These are phyloP conservation scores for Anoplopoma fimbria DNA, from an alignment of 2,113 vertebrate species.

Conservation along the genomic window DNA sequence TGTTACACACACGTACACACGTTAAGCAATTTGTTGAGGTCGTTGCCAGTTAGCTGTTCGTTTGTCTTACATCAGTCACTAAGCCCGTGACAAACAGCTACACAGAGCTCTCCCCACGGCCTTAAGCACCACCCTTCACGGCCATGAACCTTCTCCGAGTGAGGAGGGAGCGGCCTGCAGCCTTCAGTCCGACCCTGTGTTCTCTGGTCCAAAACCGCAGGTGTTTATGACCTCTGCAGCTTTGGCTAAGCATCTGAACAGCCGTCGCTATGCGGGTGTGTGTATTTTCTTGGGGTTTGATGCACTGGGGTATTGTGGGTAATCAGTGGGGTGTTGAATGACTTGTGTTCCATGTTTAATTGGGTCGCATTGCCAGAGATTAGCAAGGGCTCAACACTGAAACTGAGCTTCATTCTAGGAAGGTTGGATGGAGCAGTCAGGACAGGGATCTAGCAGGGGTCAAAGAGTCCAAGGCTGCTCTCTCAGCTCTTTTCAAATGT, in stretches of 20 bases:
- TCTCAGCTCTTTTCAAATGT: constrained; percentile 85
- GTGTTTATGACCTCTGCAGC: constrained; percentile 70
- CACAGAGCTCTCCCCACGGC: constrained; percentile 21
- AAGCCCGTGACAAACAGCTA: constrained; percentile 52
- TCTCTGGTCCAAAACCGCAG: constrained; percentile 51
- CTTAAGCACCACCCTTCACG: constrained; percentile 31
- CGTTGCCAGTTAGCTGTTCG: constrained; percentile 33
- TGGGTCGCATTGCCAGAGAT: constrained; percentile 78
- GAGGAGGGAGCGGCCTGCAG: constrained; percentile 19
- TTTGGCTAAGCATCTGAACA: constrained; percentile 60
- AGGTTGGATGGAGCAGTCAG: constrained; percentile 54
- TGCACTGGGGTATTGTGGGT: constrained; percentile 58
- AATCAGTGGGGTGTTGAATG: constrained; percentile 75
- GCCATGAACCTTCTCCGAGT: constrained; percentile 41
- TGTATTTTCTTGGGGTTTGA: constrained; percentile 42
- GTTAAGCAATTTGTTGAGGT: constrained; percentile 18
- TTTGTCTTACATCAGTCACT: constrained; percentile 49
- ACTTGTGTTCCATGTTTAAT: constrained; percentile 80
- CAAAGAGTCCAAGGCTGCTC: constrained; percentile 68
- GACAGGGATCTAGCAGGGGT: constrained; percentile 37
- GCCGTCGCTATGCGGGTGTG: constrained; percentile 48
- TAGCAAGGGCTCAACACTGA: constrained; percentile 76
- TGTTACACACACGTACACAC: not conserved
- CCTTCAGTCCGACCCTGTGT: constrained; percentile 19
- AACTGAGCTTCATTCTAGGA: constrained; percentile 76